Evolutionary conservation across 1,140 invertebrate species (phyloP).

Genomic region (Zaprionus vittiger): DNA sequence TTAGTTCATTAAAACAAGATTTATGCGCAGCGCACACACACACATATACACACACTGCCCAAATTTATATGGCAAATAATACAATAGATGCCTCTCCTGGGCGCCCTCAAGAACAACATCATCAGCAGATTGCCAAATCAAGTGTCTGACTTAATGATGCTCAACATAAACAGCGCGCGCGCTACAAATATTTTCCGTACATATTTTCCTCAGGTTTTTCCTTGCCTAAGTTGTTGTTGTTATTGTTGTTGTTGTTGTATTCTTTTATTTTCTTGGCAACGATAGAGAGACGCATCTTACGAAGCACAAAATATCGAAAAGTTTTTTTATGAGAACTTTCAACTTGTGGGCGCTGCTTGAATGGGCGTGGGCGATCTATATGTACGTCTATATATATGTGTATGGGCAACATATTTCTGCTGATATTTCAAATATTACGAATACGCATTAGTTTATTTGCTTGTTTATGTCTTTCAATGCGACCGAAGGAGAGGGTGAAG

Average conservation of each 20-base stretch:
- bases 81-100: constrained; percentile 53
- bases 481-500: neutral
- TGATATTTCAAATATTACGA: constrained; percentile 72
- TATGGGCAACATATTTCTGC: constrained; percentile 39
- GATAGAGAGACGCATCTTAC: constrained; percentile 33
- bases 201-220: constrained; percentile 40
- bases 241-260: neutral
- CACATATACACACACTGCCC: constrained; percentile 36
- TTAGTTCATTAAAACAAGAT: constrained; percentile 74
- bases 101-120: constrained; percentile 26
- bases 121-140: constrained; percentile 72
- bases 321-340: constrained; percentile 78
- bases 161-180: constrained; percentile 71
- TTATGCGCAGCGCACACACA: constrained; percentile 57
- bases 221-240: neutral
- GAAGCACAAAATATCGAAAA: constrained; percentile 25
- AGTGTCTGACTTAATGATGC: constrained; percentile 81
- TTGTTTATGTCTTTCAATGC: constrained; percentile 58
- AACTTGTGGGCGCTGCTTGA: constrained; percentile 64
- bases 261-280: constrained; percentile 31
- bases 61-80: constrained; percentile 81
- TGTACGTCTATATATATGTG: constrained; percentile 6
- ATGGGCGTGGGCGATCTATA: constrained; percentile 29
- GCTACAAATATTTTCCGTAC: constrained; percentile 38
- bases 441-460: constrained; percentile 69